Base-by-base conservation (phyloP, 2,888 invertebrate species). In the Caenorhabditis macrosperma region DNA sequence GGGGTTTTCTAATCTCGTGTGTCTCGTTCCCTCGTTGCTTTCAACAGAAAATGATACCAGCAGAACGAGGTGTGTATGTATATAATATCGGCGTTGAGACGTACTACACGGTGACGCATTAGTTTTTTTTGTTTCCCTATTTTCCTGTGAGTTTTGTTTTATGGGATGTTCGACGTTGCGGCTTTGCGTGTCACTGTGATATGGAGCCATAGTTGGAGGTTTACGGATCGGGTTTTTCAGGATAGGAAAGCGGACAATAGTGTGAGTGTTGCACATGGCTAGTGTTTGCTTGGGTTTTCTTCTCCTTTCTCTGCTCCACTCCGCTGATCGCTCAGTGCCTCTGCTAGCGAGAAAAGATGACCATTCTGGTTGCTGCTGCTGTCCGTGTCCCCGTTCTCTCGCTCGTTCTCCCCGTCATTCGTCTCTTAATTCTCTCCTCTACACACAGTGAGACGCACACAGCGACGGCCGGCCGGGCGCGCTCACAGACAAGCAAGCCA, bases 241-340 rank as follows among this genome's bases (percentile, higher is more conserved):
- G 44, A 54, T 52, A 68, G 26, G 57, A 46, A 38, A 63, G 64
- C 26, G 59, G 50, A 64, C 64, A 64, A 64, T 74, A 64, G 71
- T 64, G 74, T 55, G 64, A 64, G 64, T 74, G 74, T 74, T 74
- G 74, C 74, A 74, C 74, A 74, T 64, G 63, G 63, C 15, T 64
- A 74, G 59, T 74, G 74, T 74, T 74, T 74, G 74, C 74, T 74
- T 57, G 72, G 72, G 44, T 55, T 44, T 41, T 10, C 44, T 26
- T 50, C 60, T 52, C 60, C 24, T 26, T 35, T 38, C 46, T 38
- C 26, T 44, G 20, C 52, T 54, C 55, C 57, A 46, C 72, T 74
- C 74, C 64, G 38, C 63, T 48, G 72, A 72, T 72, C 55, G 64
- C 50, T 30, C 59, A 59, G 44, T 74, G 35, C 50, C 41, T 64